Conservation (phyloP, 2,797 vertebrate species). For the Staurois parvus region DNA sequence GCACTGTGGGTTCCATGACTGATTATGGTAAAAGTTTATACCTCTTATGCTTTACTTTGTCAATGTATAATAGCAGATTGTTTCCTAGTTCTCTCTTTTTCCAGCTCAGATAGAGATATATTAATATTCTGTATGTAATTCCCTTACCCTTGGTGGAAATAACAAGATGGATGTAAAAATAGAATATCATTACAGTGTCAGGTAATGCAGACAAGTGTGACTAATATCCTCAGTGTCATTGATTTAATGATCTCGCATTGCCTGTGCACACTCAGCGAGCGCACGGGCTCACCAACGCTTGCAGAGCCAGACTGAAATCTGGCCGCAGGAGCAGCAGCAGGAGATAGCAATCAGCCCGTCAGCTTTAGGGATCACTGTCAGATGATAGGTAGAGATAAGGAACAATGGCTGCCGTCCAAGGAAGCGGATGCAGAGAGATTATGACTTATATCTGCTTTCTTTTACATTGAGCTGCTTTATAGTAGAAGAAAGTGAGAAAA, state of each 20-base stretch:
- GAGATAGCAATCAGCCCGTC: slow-evolving; percentile 68
- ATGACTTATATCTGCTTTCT: slow-evolving; percentile 49
- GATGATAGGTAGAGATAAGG: slow-evolving; percentile 65
- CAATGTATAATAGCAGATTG: slow-evolving; percentile 50
- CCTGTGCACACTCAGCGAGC: slow-evolving; percentile 71
- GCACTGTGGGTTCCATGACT: no score
- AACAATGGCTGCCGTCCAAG: slow-evolving; percentile 59
- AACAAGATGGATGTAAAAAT: slow-evolving; percentile 75
- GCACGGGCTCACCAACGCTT: slow-evolving; percentile 63
- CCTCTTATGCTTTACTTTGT: not conserved
- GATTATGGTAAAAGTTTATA: not conserved
- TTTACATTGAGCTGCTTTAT: slow-evolving; percentile 1
- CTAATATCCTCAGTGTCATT: slow-evolving; percentile 77
- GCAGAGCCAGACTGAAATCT: slow-evolving; percentile 69
- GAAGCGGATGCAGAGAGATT: not conserved
- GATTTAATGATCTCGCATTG: slow-evolving; percentile 75
- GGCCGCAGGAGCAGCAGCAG: slow-evolving; percentile 64
- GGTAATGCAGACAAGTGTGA: slow-evolving; percentile 74
- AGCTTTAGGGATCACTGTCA: slow-evolving; percentile 62
- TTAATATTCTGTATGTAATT: slow-evolving; percentile 78
- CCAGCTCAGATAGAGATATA: slow-evolving; percentile 71
- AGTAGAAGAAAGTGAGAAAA: slow-evolving; percentile 12
- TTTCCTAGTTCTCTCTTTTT: slow-evolving; percentile 62
- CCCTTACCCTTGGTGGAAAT: slow-evolving; percentile 72
- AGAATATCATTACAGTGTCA: slow-evolving; percentile 76